Conservation (phyloP, 1,140 invertebrate genomes). For the Dendrolimus punctatus region DNA sequence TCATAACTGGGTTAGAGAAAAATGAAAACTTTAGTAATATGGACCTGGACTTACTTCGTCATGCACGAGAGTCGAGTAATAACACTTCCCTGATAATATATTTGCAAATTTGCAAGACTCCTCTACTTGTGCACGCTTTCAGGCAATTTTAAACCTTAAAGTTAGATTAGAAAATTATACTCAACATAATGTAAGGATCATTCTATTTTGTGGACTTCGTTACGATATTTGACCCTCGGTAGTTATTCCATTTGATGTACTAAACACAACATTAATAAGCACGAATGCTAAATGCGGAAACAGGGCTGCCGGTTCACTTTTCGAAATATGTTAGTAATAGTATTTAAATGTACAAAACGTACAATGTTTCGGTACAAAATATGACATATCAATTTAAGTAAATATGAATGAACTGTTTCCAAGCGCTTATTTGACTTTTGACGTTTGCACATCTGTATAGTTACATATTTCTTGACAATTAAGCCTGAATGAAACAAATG, state of each 20-base stretch:
- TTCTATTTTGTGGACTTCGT: slow-evolving; percentile 1
- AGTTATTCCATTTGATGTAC: background rate
- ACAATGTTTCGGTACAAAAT: no score
- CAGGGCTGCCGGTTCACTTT: no score
- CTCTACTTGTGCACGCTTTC: slow-evolving; percentile 10
- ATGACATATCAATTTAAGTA: no score
- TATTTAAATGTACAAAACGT: no score
- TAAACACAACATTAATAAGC: no score
- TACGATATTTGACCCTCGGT: background rate
- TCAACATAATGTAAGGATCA: background rate
- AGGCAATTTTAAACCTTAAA: slow-evolving; percentile 15
- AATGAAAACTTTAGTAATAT: slow-evolving; percentile 51
- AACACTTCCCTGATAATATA: slow-evolving; percentile 26
- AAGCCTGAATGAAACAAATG: no score
- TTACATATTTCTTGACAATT: no score
- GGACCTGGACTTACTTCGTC: slow-evolving; percentile 24
- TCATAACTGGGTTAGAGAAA: slow-evolving; percentile 50
- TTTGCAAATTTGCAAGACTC: slow-evolving; percentile 25
- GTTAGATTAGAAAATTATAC: slow-evolving; percentile 14
- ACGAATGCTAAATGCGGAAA: no score
- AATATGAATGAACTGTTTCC: no score
- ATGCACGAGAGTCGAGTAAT: slow-evolving; percentile 34
- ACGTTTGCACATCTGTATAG: no score
- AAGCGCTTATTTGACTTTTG: no score
- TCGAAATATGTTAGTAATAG: no score